A percentile compares a stretch with the other conserved stretches of the same genome.
Conservation (phyloP, 2,113 vertebrate genomes). For the Beaufortia kweichowensis region DNA sequence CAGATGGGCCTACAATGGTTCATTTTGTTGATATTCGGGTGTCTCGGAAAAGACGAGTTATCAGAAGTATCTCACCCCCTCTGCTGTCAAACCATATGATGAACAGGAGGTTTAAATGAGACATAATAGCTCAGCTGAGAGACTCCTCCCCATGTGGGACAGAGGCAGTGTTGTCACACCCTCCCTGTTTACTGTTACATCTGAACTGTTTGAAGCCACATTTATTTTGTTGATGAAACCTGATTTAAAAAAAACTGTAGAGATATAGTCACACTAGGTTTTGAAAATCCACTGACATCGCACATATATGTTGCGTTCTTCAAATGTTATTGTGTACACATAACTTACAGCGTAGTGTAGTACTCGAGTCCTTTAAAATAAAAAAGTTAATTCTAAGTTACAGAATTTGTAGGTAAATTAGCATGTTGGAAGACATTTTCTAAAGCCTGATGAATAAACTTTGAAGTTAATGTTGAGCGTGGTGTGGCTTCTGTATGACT, state of each 20-base stretch:
- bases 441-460: conserved; percentile 60
- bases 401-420: conserved; percentile 44
- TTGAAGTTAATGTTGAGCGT: conserved; percentile 64
- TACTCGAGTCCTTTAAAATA: conserved; percentile 51
- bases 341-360: conserved; percentile 36
- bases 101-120: conserved; percentile 17
- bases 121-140: conserved; percentile 23
- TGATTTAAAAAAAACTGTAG: no score
- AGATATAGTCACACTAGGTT: no score
- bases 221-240: not conserved
- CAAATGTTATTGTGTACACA: no score
- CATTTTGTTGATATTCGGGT: conserved; percentile 26
- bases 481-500: conserved; percentile 59
- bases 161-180: not conserved
- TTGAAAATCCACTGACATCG: no score
- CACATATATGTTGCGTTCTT: no score
- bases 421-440: conserved; percentile 56
- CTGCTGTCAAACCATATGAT: conserved; percentile 28
- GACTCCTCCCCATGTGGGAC: not conserved
- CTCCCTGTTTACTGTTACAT: not conserved
- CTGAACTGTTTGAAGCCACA: not conserved
- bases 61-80: not conserved
- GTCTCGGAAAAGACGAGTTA: not conserved
- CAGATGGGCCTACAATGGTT: conserved; percentile 34
- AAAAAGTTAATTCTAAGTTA: conserved; percentile 46